A percentile compares a stretch with the other conserved stretches of the same genome.
Evolutionary conservation across 2,888 invertebrate genomes (phyloP).

Genomic region (Pyrocoelia pectoralis): DNA sequence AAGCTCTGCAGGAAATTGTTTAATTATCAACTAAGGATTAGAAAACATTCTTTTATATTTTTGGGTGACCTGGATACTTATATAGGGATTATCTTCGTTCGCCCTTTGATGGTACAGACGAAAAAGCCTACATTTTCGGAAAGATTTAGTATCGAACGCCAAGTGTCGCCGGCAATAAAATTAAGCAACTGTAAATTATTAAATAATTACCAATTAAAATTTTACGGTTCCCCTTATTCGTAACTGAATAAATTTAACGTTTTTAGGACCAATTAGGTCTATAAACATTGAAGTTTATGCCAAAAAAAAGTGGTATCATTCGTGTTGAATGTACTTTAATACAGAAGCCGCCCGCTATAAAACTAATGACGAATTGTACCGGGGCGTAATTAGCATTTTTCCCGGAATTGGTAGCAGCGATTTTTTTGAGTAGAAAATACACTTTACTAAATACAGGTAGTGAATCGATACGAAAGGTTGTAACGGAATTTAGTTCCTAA

Average conservation of each 20-base stretch:
- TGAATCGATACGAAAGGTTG: not conserved
- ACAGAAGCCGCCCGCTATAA: conserved; percentile 1
- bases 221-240: not conserved
- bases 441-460: not conserved
- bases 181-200: not conserved
- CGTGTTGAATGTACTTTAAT: too few species aligned
- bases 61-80: too few species aligned
- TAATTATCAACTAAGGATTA: too few species aligned
- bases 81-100: too few species aligned
- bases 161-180: not conserved
- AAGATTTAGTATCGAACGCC: too few species aligned
- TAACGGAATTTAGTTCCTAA: not conserved
- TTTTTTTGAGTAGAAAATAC: not conserved
- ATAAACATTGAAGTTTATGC: conserved; percentile 12
- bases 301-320: conserved; percentile 2
- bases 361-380: not conserved
- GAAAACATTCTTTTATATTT: too few species aligned
- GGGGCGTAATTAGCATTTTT: not conserved
- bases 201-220: not conserved
- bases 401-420: not conserved
- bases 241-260: not conserved
- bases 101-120: too few species aligned
- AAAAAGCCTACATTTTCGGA: too few species aligned
- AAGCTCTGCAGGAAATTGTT: too few species aligned
- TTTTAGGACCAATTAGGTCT: not conserved